phyloP scores from a whole-genome alignment of 1,140 invertebrate species.

The Drosophila equinoxialis region DNA sequence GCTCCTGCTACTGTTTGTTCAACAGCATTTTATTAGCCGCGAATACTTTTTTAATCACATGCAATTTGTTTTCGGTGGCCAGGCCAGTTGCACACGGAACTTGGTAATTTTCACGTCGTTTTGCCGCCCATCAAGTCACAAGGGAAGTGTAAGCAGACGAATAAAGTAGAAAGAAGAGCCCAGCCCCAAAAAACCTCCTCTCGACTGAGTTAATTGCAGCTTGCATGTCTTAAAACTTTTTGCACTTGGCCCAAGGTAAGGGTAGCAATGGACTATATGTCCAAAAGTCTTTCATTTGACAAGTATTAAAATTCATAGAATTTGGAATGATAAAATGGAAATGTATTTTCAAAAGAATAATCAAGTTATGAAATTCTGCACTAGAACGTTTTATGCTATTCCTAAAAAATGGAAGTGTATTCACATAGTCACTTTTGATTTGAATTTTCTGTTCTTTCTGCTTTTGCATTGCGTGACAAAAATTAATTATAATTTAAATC shows the following conservation, averaged over 20 bases:
- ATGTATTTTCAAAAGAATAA: too few species aligned
- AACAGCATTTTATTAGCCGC: slow-evolving; percentile 77
- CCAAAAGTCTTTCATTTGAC: not conserved
- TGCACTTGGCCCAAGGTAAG: slow-evolving; percentile 14
- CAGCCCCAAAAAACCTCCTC: not conserved
- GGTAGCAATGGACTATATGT: not conserved
- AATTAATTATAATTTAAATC: slow-evolving; percentile 69
- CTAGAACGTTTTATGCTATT: too few species aligned
- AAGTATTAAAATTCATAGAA: too few species aligned
- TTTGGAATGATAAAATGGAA: too few species aligned
- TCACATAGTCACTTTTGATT: slow-evolving; percentile 14
- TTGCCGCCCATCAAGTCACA: slow-evolving; percentile 27
- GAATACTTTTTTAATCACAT: slow-evolving; percentile 75
- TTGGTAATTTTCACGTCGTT: slow-evolving; percentile 75
- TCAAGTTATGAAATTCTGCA: too few species aligned
- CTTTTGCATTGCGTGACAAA: slow-evolving; percentile 60
- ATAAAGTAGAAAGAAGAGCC: slow-evolving; percentile 7
- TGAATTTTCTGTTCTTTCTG: slow-evolving; percentile 9
- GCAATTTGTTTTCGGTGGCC: slow-evolving; percentile 67
- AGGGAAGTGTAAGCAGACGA: not conserved
- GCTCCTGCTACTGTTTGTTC: slow-evolving; percentile 63
- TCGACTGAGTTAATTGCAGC: slow-evolving; percentile 58
- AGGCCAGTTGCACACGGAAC: slow-evolving; percentile 63
- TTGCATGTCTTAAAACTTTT: slow-evolving; percentile 74
- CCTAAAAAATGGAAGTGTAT: slow-evolving; percentile 32